Conservation (phyloP, 2,113 vertebrate genomes). For the Nannospalax galili region DNA sequence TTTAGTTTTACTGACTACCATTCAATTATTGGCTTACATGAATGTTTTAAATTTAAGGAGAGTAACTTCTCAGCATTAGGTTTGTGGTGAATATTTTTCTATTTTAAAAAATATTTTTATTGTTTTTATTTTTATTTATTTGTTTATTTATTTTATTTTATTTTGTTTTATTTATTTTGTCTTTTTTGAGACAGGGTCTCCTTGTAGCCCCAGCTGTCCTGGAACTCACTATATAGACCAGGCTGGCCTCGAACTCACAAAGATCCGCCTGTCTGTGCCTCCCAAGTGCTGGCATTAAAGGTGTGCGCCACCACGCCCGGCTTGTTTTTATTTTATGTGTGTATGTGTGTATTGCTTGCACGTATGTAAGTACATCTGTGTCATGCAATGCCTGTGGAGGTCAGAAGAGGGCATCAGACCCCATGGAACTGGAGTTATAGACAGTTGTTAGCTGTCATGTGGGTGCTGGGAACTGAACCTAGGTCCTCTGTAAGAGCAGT, state of each 20-base stretch:
- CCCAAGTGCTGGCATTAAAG: neutral
- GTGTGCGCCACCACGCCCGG: neutral
- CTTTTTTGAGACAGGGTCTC: neutral
- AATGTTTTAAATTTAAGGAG: neutral
- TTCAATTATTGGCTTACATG: neutral
- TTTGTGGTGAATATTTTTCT: neutral
- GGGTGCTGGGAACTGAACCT: too few species aligned
- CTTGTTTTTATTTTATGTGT: too few species aligned
- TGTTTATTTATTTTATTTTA: neutral
- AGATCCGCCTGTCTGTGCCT: neutral
- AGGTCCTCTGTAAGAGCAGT: too few species aligned
- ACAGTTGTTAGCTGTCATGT: too few species aligned
- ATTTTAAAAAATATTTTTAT: neutral
- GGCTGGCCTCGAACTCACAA: neutral
- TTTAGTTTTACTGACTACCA: neutral
- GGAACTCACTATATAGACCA: neutral
- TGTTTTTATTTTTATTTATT: neutral
- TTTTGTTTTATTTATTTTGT: neutral
- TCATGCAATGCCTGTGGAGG: too few species aligned
- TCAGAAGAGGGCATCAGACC: too few species aligned
- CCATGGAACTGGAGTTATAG: too few species aligned
- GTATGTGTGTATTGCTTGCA: too few species aligned
- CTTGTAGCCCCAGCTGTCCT: neutral
- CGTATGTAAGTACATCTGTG: too few species aligned
- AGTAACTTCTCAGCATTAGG: neutral